Evolutionary conservation across 2,888 invertebrate species (phyloP), one percentile per base, ranked within the genome.

Genomic region (Pegoplata infirma): DNA sequence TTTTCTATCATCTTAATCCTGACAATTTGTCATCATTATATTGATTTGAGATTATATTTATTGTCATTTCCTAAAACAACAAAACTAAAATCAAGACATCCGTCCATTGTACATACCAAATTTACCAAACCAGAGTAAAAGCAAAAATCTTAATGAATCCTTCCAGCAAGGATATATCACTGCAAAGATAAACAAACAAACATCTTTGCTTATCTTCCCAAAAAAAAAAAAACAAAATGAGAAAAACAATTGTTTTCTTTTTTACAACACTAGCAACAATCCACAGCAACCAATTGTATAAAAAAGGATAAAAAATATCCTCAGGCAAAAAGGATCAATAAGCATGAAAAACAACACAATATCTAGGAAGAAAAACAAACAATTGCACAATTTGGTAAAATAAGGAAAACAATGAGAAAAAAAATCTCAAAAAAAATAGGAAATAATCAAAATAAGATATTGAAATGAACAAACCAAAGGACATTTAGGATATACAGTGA

Each of bases 1-100:
- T 32, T 58, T 46, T 19, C 32, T 17, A 36, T 56, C 75, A 55
- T 74, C 17, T 64, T 63, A 79, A 75, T 79, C 72, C 67, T 36
- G 63, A 75, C 63, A 75, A 79, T 79, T 79, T 79, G 75, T 79
- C 79, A 75, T 79, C 79, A 79, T 79, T 79, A 79, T 79, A 75
- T 75, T 75, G 75, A 79, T 72, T 67, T 61, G 71, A 68, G 71
- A 69, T 73, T 61, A 53, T 72, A 75, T 71, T 75, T 69, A 75
- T 71, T 75, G 79, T 75, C 67, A 75, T 79, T 72, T 75, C 67
- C 71, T 61, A 56, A 71, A 71, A 56, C 56, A 76, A 74, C 53
- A 64, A 73, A n/a, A n/a, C n/a, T n/a, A n/a, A n/a, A 73, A 16
- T n/a, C 53, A 58, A n/a, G 58, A n/a, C 44, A 49, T 40, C n/a